Base-by-base conservation (phyloP, 1,140 invertebrate species). In the Intoshia linei region DNA sequence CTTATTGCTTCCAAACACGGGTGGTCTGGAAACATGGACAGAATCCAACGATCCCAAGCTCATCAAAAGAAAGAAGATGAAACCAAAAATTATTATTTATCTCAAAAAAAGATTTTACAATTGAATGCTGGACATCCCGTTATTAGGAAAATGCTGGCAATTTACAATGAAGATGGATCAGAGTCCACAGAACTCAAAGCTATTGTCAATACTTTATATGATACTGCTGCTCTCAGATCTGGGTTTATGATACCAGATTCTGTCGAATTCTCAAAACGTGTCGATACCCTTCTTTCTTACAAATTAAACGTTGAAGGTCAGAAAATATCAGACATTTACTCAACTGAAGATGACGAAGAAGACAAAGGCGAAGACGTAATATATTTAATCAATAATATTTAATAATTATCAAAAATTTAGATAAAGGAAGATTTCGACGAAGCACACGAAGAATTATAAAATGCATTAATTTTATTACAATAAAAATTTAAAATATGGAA, bases 1-100 rank as follows among this genome's bases (percentile, higher is more conserved):
- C 61, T 98, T 22, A 77, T 92, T n/a, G 83, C 84, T 30, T 74
- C 72, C 40, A 73, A 77, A 62, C 93, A 83, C 55, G 81, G 81
- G 37, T 59, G 79, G 81, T 90, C 83, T 45, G 87, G 83, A 39
- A 95, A 95, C 53, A 95, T 95, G 87, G 87, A 95, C 58, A 66
- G 84, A 36, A 66, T 95, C 33, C 81, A 81, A 36, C 65, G 77
- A 42, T 79, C 78, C 10, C 90, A 95, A 56, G 81, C 87, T 15
- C 87, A 93, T 59, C 78, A 84, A 48, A 93, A 92, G 58, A 59
- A 73, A 3, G 72, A 87, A 49, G 84, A 93, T 64, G 68, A 76
- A 10, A 74, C 78, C 45, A 69, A 74, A 50, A 66, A 64, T 30
- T 84, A 83, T 57, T 92, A 95, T 50, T 61, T 87, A 10, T 74